Base-by-base conservation (phyloP, 2,797 vertebrate species). In the Todus mexicanus region DNA sequence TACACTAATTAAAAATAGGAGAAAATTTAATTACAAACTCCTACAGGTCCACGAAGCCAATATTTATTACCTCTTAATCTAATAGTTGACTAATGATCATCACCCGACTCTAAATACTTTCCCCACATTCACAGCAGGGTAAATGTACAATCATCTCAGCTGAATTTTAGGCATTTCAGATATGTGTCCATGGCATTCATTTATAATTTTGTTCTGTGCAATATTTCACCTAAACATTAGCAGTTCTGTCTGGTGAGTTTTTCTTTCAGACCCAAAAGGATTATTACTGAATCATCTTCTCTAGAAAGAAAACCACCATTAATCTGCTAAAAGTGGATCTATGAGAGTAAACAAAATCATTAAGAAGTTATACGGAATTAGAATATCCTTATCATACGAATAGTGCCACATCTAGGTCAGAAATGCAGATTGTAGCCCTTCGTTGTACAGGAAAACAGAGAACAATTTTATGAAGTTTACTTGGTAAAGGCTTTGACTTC, bases 221-320 rank as follows among this genome's bases (percentile, higher is more conserved):
- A 88, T 94, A 93, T 92, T 94, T 95, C 94, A 94, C 66, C n/a
- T 66, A 90, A 88, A 88, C 18, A 48, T 89, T 84, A 79, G 71
- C 76, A 90, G 31, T 85, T 89, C 40, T 78, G 33, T 81, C 40
- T 0, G 0, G 21, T 35, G 73, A 90, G 59, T 38, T 94, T 92
- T 93, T 70, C 80, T 64, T 84, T 82, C 31, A 73, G 45, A 56
- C 60, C 43, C 4, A 5, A 38, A 94, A 91, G 59, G 51, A 70
- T 88, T 92, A 72, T 72, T 91, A 88, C 56, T 69, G 60, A 73
- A 92, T 86, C 56, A 76, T 70, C 85, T 92, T 92, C 63, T 78
- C 56, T 57, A 70, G 73, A 66, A 92, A 79, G 43, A 78, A 92
- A 90, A 70, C 71, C 87, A 64, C 68, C 84, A 90, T 95, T 91